Evolutionary conservation across 2,797 vertebrate genomes (phyloP).

Genomic region (Urosaurus nigricauda): DNA sequence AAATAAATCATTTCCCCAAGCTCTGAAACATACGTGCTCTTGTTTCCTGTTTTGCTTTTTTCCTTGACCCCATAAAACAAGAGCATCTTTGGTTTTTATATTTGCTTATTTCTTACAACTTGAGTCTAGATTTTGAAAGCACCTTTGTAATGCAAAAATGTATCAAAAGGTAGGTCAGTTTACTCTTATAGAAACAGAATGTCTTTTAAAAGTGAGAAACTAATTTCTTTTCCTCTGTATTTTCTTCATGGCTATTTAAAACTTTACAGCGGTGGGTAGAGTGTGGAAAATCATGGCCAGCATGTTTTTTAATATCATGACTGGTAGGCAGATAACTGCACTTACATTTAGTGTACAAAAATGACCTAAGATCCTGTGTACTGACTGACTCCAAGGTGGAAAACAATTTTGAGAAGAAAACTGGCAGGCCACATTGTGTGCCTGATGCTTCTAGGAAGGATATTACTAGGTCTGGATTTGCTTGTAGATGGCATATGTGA

Average conservation of each 20-base stretch:
- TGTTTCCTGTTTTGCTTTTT: neutral
- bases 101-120: neutral
- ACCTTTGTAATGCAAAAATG: neutral
- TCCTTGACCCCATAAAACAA: neutral
- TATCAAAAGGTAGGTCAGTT: neutral
- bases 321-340: neutral
- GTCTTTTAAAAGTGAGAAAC: constrained; percentile 1
- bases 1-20: neutral
- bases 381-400: neutral
- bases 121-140: constrained; percentile 1
- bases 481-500: neutral
- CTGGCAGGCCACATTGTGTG: neutral
- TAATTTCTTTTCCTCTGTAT: neutral
- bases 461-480: neutral
- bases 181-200: neutral
- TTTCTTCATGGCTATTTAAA: neutral
- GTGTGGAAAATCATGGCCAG: neutral
- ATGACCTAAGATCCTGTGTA: neutral
- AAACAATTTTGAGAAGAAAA: neutral
- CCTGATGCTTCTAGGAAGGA: neutral
- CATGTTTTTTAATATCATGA: neutral
- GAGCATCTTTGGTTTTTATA: neutral
- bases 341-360: neutral
- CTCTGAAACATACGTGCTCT: neutral
- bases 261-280: neutral